Base-by-base conservation (phyloP, 2,113 vertebrate species). In the Oryzias melastigma region DNA sequence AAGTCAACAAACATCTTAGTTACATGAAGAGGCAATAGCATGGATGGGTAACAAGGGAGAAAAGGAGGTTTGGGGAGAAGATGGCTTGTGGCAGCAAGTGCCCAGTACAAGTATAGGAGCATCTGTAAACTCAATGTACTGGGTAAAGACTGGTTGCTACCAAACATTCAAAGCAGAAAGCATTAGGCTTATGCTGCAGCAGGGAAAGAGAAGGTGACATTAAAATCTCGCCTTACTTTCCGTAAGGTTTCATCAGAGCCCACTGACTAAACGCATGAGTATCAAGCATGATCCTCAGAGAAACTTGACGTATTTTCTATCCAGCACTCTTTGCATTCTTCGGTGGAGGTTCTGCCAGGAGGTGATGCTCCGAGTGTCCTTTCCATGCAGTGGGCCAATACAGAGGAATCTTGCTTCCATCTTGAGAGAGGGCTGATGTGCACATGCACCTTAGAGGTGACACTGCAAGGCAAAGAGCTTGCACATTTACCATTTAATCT, bases 151-250 rank as follows among this genome's bases (percentile, higher is more conserved):
- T 72, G 84, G 81, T 87, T 82, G 85, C 81, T 88, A 91, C 84
- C 78, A 87, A 90, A 91, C 89, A 91, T 89, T 92, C 88, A 91
- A 80, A 91, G 88, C 90, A 89, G 75, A 87, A 87, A 86, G 81
- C 83, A 49, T 77, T 63, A 80, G 66, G 80, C 85, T 88, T 87
- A 81, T 79, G 78, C 87, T 85, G 86, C 75, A 61, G 77, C 55
- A 73, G 72, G 71, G 67, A 52, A 78, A 82, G 74, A 77, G 69
- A 72, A 48, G 68, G 67, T 61, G 65, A 78, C 80, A 66, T 77
- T 65, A 82, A 81, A 78, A 73, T 60, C 71, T 79, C 80, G 84
- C 79, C 75, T 62, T 55, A 55, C 80, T 62, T 71, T 81, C 63
- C 78, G 54, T 68, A 81, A 62, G 65, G 58, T 77, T 76, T 83